phyloP scores from a whole-genome alignment of 2,888 invertebrate species.

The Rhyacophila evoluta region DNA sequence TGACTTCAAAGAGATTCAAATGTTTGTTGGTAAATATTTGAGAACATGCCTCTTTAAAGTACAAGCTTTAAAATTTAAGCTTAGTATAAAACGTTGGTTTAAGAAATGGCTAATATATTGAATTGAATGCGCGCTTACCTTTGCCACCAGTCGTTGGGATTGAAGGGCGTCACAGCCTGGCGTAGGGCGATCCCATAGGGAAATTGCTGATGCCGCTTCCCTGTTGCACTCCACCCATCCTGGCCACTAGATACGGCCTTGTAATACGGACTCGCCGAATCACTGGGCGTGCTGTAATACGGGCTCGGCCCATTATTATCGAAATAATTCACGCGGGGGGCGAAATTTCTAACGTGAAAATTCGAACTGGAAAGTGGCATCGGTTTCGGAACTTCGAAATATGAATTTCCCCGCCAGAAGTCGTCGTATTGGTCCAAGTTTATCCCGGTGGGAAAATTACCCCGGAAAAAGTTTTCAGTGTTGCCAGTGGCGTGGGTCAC shows the following conservation, averaged over 20 bases:
- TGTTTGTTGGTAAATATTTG: no score
- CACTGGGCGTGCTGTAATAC: slow-evolving; percentile 51
- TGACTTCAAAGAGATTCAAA: no score
- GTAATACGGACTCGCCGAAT: slow-evolving; percentile 43
- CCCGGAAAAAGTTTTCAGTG: slow-evolving; percentile 57
- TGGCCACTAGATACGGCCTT: slow-evolving; percentile 32
- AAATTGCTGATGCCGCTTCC: slow-evolving; percentile 52
- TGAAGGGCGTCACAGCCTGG: slow-evolving; percentile 57
- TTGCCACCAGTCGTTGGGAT: slow-evolving; percentile 70
- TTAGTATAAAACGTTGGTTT: no score
- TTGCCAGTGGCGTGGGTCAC: slow-evolving; percentile 53
- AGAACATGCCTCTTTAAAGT: no score
- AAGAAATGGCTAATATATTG: no score
- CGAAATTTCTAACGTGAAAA: slow-evolving; percentile 46
- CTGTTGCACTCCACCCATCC: slow-evolving; percentile 47
- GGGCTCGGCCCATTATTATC: slow-evolving; percentile 52
- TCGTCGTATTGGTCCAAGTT: slow-evolving; percentile 48
- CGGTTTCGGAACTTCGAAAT: slow-evolving; percentile 49
- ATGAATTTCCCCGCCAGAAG: slow-evolving; percentile 53
- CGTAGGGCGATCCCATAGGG: slow-evolving; percentile 52
- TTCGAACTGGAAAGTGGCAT: slow-evolving; percentile 39
- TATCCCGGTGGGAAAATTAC: slow-evolving; percentile 57
- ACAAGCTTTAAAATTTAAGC: no score
- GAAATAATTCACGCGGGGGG: slow-evolving; percentile 38
- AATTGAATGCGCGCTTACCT: no score